Conservation (phyloP, 2,888 invertebrate genomes). For the Tipula vernalis region DNA sequence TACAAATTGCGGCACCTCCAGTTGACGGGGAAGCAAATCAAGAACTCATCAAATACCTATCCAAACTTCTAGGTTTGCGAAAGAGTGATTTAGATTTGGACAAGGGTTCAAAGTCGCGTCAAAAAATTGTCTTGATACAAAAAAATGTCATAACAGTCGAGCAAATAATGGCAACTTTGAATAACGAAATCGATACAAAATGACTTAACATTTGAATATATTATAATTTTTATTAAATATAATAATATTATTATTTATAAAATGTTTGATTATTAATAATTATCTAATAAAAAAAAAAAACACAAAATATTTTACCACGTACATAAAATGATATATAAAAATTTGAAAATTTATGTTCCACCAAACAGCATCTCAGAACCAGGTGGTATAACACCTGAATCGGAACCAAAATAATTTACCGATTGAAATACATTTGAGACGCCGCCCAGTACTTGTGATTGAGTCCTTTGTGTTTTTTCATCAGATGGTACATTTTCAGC, state of each 20-base stretch:
- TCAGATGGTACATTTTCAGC: slow-evolving; percentile 13
- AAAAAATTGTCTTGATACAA: slow-evolving; percentile 40
- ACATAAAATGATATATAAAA: not conserved
- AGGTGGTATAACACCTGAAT: slow-evolving; percentile 40
- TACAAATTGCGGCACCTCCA: slow-evolving; percentile 70
- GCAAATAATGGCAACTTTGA: slow-evolving; percentile 34
- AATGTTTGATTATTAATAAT: not conserved
- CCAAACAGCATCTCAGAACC: slow-evolving; percentile 51
- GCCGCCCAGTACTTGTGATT: slow-evolving; percentile 24
- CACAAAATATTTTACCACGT: not conserved
- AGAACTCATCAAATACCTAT: slow-evolving; percentile 58
- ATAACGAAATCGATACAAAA: not conserved
- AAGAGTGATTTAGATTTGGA: slow-evolving; percentile 59
- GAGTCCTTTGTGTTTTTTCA: slow-evolving; percentile 15
- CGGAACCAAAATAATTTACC: slow-evolving; percentile 49
- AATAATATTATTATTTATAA: not conserved
- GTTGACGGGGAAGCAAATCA: slow-evolving; percentile 70
- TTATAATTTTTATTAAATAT: not conserved
- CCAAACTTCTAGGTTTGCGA: slow-evolving; percentile 51
- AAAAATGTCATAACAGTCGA: slow-evolving; percentile 37
- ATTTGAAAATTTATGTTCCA: slow-evolving; percentile 24
- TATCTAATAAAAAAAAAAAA: not conserved
- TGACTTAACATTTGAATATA: not conserved
- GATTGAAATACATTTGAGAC: slow-evolving; percentile 43
- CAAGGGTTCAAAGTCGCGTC: slow-evolving; percentile 44